Evolutionary conservation across 2,888 invertebrate genomes (phyloP).

Genomic region (Allolobophora icterica): DNA sequence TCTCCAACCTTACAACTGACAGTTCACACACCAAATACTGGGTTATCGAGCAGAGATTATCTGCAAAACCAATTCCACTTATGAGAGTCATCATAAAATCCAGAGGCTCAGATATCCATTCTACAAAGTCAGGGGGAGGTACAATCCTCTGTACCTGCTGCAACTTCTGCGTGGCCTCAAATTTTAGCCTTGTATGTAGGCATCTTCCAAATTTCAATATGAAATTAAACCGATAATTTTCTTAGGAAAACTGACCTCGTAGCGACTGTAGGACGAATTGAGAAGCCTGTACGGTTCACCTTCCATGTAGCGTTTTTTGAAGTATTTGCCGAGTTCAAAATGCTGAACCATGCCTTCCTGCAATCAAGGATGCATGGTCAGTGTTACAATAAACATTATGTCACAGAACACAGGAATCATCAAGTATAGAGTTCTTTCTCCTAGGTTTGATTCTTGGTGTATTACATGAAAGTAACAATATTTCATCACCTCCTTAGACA

Average conservation of each 20-base stretch:
- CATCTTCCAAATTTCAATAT: neutral
- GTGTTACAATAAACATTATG: neutral
- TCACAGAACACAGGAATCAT: neutral
- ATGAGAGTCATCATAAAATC: no score
- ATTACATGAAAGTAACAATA: neutral
- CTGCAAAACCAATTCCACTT: no score
- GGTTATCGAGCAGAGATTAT: no score
- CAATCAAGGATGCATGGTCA: constrained; percentile 27
- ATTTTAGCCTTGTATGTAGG: no score
- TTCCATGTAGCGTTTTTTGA: constrained; percentile 42
- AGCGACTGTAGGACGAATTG: constrained; percentile 29
- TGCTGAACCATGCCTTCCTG: constrained; percentile 45
- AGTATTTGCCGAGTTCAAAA: constrained; percentile 45
- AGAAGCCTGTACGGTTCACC: constrained; percentile 36
- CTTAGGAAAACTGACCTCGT: constrained; percentile 30
- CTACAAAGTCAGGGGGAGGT: no score
- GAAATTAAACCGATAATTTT: neutral
- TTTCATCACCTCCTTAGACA: neutral
- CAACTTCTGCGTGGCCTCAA: no score
- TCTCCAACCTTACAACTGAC: no score
- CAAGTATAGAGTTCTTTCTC: neutral
- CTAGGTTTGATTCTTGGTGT: no score
- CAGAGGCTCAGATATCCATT: no score
- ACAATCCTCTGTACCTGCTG: no score
- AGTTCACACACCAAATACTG: no score